phyloP scores from a whole-genome alignment of 2,888 invertebrate species.

The Chrysolina oricalcia region DNA sequence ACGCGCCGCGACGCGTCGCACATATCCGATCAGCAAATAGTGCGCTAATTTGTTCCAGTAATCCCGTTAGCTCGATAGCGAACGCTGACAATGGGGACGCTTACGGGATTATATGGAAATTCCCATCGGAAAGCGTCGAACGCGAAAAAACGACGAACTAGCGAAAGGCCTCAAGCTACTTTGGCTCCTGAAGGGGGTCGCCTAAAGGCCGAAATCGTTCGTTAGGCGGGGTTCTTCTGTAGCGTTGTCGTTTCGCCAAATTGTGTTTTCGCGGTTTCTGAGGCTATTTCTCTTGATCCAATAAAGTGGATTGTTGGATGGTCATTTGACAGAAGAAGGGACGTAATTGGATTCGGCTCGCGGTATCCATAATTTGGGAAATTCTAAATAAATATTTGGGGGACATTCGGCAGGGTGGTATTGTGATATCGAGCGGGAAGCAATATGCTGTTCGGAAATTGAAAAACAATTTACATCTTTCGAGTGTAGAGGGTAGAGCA shows the following conservation, averaged over 20 bases:
- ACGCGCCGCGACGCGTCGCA: slow-evolving; percentile 40
- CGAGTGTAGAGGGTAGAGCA: too few species aligned
- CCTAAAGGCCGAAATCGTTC: slow-evolving; percentile 10
- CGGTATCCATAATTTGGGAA: slow-evolving; percentile 6
- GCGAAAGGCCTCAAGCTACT: neutral
- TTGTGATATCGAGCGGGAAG: neutral
- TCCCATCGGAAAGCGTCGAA: slow-evolving; percentile 19
- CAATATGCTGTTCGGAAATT: neutral
- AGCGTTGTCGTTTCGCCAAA: neutral
- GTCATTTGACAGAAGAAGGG: slow-evolving; percentile 1
- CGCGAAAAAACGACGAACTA: neutral
- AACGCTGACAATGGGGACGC: slow-evolving; percentile 47
- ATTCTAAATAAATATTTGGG: slow-evolving; percentile 10
- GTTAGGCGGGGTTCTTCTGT: neutral
- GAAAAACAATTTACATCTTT: neutral
- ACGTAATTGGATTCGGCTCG: neutral
- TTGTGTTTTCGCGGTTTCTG: slow-evolving; percentile 21
- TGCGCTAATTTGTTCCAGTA: slow-evolving; percentile 62
- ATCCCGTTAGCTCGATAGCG: slow-evolving; percentile 61
- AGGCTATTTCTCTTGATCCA: slow-evolving; percentile 6
- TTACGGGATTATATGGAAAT: slow-evolving; percentile 66
- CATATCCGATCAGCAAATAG: slow-evolving; percentile 66
- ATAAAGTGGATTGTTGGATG: slow-evolving; percentile 12
- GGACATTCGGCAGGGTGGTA: slow-evolving; percentile 2
- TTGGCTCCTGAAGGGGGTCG: slow-evolving; percentile 1